A percentile compares a stretch with the other conserved stretches of the same genome.
Evolutionary conservation across 2,113 vertebrate species (phyloP).

Genomic region (Thinocorus orbignyianus): DNA sequence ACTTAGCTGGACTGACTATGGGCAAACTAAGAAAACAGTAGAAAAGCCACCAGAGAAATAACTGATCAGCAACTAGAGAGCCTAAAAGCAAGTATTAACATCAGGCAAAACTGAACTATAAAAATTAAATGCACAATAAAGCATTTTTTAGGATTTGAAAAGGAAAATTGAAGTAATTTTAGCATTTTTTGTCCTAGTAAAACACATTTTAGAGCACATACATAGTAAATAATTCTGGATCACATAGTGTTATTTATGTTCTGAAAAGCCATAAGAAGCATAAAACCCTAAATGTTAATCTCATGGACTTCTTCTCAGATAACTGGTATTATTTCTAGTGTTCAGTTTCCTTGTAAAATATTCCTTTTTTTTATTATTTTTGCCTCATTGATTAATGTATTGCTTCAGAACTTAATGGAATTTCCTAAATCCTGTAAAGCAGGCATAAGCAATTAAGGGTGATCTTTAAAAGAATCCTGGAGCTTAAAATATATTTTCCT

Average conservation of each 20-base stretch:
- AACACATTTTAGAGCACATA: neutral
- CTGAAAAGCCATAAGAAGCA: neutral
- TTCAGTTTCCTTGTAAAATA: neutral
- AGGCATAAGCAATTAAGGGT: neutral
- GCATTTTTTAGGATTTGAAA: neutral
- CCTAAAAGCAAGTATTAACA: neutral
- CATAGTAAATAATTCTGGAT: neutral
- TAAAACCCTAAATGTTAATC: neutral
- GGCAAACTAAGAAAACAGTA: neutral
- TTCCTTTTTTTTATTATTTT: slow-evolving; percentile 3
- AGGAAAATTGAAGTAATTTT: neutral
- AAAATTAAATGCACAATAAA: neutral
- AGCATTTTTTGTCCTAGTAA: neutral
- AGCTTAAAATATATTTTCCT: neutral
- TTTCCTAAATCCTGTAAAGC: neutral
- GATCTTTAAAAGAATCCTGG: neutral
- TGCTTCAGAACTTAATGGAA: neutral
- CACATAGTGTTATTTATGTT: neutral
- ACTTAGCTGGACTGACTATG: neutral
- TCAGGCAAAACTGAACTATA: neutral
- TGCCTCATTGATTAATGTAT: neutral
- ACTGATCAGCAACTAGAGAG: neutral
- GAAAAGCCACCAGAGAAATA: neutral
- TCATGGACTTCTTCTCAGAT: neutral
- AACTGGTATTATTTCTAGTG: neutral